Base-by-base conservation (phyloP, 2,113 vertebrate genomes). In the rat (Rattus norvegicus) region DNA sequence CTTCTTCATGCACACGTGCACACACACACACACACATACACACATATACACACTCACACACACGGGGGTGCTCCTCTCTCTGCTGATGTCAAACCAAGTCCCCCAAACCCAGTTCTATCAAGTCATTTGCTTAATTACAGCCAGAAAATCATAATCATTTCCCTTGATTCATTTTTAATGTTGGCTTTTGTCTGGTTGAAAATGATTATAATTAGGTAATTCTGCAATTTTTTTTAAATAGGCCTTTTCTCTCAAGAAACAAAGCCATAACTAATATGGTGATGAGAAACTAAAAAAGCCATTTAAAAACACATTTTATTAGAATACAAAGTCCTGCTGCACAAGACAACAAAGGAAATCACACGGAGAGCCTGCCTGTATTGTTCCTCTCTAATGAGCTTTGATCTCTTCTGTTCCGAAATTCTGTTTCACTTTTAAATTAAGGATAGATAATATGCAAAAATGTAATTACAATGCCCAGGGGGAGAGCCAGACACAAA, bases 161-260 rank as follows among this genome's bases (percentile, higher is more conserved):
- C 61, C 54, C 5, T 86, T 76, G 54, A 36, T 65, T 79, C 28
- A 36, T 80, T 96, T 93, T 95, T 88, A 92, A 91, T 56, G 22
- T 70, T 72, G 61, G 70, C 59, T 96, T 95, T 94, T 95, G 36
- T 95, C 19, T 80, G 28, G 54, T 77, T 94, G 59, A 95, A 98
- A 93, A 91, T 56, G 39, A 97, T 67, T 89, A 81, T 81, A 98
- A 97, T 92, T 92, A 97, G 43, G 49, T 75, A 92, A 95, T 92
- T 95, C 26, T 95, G 47, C 80, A 43, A 95, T 84, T 61, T 92
- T 90, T 43, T 43, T 84, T 0, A 73, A 88, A 91, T 90, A 90
- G 52, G 9, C 49, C 36, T 56, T 96, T 96, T 96, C 83, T 95
- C 39, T 93, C 79, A 95, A 96, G 92, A 96, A 97, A 95, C 52